phyloP scores from a whole-genome alignment of 2,797 vertebrate genomes.

The Eutrigla gurnardus region DNA sequence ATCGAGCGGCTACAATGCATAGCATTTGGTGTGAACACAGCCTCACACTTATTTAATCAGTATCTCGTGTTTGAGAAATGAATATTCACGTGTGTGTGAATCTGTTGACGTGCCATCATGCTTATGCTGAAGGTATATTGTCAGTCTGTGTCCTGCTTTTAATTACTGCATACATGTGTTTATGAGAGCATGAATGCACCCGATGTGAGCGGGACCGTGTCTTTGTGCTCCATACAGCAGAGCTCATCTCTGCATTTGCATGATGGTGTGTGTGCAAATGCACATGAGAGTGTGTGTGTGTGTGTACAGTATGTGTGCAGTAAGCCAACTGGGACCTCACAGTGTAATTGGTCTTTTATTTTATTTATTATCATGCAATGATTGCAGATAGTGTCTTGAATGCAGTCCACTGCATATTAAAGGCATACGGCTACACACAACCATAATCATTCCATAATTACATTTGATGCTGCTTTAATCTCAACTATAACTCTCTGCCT shows the following conservation, averaged over 20 bases:
- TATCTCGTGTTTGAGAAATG: neutral
- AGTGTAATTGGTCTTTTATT: conserved; percentile 50
- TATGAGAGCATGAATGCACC: conserved; percentile 15
- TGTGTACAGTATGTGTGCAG: conserved; percentile 10
- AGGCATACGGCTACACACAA: conserved; percentile 22
- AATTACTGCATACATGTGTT: conserved; percentile 33
- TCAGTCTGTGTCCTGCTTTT: conserved; percentile 10
- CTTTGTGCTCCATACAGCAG: neutral
- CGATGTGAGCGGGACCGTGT: neutral
- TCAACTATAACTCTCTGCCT: conserved; percentile 28
- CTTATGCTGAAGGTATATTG: neutral
- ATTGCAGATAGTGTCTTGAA: conserved; percentile 35
- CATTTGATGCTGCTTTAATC: conserved; percentile 59
- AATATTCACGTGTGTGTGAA: neutral
- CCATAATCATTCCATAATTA: conserved; percentile 45
- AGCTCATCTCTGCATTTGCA: neutral
- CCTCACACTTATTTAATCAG: neutral
- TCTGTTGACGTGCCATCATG: neutral
- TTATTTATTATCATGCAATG: conserved; percentile 46
- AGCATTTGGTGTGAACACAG: neutral
- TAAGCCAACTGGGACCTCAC: conserved; percentile 33
- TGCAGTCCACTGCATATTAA: conserved; percentile 33
- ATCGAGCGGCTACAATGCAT: no score
- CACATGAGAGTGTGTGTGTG: conserved; percentile 1
- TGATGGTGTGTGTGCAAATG: neutral